phyloP scores from a whole-genome alignment of 2,113 vertebrate species.

The Trogon melanurus region DNA sequence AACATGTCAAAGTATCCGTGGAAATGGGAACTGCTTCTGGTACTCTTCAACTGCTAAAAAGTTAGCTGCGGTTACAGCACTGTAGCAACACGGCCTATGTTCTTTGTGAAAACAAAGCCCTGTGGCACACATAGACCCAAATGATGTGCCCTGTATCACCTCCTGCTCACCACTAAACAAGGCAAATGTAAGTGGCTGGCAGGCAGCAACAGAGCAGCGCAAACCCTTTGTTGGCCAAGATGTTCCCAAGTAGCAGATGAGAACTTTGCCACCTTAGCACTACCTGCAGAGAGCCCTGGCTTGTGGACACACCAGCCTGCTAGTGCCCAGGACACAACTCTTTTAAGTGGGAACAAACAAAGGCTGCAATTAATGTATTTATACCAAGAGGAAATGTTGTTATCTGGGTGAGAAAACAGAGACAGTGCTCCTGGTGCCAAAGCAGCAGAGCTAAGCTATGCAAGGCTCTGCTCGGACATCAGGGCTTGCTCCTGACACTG shows the following conservation, averaged over 20 bases:
- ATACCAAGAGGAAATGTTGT: neutral
- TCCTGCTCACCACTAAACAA: neutral
- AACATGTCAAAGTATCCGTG: neutral
- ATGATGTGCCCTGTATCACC: neutral
- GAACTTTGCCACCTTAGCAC: neutral
- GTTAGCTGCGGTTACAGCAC: neutral
- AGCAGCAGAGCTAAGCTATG: neutral
- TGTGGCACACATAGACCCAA: neutral
- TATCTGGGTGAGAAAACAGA: neutral
- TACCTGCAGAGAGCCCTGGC: neutral
- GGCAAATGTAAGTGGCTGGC: neutral
- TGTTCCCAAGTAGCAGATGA: neutral
- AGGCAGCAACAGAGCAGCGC: neutral
- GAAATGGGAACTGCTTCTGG: neutral
- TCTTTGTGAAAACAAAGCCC: neutral
- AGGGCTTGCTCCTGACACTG: neutral
- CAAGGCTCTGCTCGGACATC: neutral
- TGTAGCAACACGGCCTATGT: neutral
- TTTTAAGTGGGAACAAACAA: neutral
- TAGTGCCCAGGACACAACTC: neutral
- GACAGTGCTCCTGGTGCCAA: neutral
- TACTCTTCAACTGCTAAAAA: neutral
- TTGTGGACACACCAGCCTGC: neutral
- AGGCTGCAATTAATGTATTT: neutral
- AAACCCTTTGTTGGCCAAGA: neutral